Conservation (phyloP, 2,797 vertebrate genomes). For the Anguilla marmorata region DNA sequence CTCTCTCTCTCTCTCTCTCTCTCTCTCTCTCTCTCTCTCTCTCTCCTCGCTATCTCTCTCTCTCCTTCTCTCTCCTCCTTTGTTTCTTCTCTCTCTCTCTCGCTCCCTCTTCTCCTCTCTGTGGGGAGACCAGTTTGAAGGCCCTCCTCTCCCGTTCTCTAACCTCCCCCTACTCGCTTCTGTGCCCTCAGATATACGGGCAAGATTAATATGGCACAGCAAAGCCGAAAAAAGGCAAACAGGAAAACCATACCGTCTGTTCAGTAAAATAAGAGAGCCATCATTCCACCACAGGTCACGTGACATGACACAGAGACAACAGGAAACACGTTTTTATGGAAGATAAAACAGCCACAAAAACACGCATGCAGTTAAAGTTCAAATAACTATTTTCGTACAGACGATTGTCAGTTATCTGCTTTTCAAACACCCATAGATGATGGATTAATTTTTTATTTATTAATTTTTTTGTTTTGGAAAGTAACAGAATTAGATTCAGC, state of each 20-base stretch:
- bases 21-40: background rate
- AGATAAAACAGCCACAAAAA: background rate
- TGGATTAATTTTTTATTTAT: background rate
- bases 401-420: background rate
- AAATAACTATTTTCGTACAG: background rate
- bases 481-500: conserved; percentile 70
- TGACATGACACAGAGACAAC: conserved; percentile 26
- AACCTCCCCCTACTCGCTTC: background rate
- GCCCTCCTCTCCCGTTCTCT: background rate
- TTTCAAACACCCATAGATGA: background rate
- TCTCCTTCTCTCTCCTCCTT: background rate
- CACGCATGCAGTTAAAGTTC: background rate
- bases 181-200: background rate
- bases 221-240: conserved; percentile 8
- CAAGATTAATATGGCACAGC: background rate
- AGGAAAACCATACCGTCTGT: conserved; percentile 27
- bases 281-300: conserved; percentile 46
- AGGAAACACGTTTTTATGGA: conserved; percentile 45
- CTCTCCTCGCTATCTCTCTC: too few species aligned
- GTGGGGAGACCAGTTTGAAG: background rate
- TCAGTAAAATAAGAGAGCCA: conserved; percentile 45
- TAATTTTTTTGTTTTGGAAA: conserved; percentile 55
- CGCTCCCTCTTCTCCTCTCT: background rate
- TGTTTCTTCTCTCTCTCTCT: background rate
- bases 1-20: background rate